Conservation (phyloP, 2,113 vertebrate genomes). For the Anguilla japonica region DNA sequence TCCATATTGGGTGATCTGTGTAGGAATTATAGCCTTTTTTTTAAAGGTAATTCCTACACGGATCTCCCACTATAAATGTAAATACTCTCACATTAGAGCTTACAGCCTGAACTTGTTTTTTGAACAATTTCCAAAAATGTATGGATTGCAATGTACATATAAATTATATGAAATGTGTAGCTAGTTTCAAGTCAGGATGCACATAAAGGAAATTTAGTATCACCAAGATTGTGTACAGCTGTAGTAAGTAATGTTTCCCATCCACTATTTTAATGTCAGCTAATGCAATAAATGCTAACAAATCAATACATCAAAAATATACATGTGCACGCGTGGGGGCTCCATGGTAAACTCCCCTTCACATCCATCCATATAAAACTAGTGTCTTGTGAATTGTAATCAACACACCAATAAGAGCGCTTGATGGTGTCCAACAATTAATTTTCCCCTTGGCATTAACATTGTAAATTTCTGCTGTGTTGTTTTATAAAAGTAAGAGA, state of each 20-base stretch:
- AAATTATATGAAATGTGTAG: too few species aligned
- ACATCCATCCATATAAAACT: not conserved
- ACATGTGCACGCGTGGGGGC: too few species aligned
- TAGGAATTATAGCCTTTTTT: too few species aligned
- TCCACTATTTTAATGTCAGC: not conserved
- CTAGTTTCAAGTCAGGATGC: not conserved
- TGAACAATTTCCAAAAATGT: too few species aligned
- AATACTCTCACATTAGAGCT: too few species aligned
- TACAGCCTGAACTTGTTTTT: too few species aligned
- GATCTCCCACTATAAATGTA: too few species aligned
- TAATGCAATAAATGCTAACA: not conserved
- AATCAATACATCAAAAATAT: too few species aligned
- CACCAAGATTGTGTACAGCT: not conserved
- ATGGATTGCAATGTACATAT: too few species aligned
- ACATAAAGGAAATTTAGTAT: not conserved
- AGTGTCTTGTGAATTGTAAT: too few species aligned
- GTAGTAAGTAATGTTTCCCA: not conserved
- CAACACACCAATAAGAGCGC: not conserved
- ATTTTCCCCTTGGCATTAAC: not conserved
- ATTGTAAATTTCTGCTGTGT: not conserved
- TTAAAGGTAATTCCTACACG: too few species aligned
- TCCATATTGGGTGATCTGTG: too few species aligned
- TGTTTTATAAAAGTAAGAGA: not conserved
- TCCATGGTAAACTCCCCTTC: not conserved
- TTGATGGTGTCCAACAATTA: not conserved